These are phyloP conservation scores for Ectobius pallidus DNA, from an alignment of 2,888 invertebrate species.

Conservation along the genomic window DNA sequence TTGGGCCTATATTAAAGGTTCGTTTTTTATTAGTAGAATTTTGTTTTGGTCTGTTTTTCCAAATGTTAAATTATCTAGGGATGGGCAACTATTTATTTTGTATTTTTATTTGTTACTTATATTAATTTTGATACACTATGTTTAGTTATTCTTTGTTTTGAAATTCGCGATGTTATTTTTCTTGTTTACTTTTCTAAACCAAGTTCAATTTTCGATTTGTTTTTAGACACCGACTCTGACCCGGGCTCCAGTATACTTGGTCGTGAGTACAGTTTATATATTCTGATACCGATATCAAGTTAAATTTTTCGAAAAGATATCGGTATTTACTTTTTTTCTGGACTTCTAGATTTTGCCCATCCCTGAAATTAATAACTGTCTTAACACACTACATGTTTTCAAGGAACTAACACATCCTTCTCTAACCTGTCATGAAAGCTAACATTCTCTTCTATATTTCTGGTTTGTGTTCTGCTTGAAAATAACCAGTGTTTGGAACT, in stretches of 20 bases:
- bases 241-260: constrained; percentile 44
- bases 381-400: neutral
- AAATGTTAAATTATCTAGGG: constrained; percentile 37
- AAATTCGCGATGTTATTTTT: constrained; percentile 35
- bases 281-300: constrained; percentile 36
- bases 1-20: no score
- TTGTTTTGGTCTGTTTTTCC: no score
- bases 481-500: no score
- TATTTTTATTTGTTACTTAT: no score
- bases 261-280: constrained; percentile 44
- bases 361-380: constrained; percentile 37
- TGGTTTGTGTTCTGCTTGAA: no score
- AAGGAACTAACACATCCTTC: neutral
- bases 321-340: constrained; percentile 26
- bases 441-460: no score
- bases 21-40: no score
- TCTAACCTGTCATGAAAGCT: no score
- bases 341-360: constrained; percentile 37
- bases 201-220: constrained; percentile 44
- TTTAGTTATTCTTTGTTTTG: constrained; percentile 35
- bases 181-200: constrained; percentile 36
- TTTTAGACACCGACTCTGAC: constrained; percentile 45
- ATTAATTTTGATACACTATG: constrained; percentile 24
- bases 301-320: constrained; percentile 30
- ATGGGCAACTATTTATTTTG: constrained; percentile 38